These are phyloP conservation scores for Nothobranchius kuhntae DNA, from an alignment of 2,113 vertebrate species.

Conservation along the genomic window DNA sequence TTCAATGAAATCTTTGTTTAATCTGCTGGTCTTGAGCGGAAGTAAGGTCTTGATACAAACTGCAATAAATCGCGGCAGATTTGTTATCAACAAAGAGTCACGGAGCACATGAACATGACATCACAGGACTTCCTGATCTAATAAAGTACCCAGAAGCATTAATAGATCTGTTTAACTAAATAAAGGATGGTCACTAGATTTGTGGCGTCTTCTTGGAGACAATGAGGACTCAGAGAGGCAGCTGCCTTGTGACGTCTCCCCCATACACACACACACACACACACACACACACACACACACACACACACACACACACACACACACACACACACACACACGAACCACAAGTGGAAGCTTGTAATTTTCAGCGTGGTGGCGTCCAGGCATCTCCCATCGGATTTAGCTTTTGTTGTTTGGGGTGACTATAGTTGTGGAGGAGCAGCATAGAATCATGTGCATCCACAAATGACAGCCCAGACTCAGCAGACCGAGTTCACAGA, in stretches of 20 bases:
- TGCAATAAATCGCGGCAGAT: conserved; percentile 15
- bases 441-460: conserved; percentile 59
- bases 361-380: conserved; percentile 50
- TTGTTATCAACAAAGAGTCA: conserved; percentile 2
- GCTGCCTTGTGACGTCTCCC: conserved; percentile 37
- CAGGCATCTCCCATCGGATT: conserved; percentile 52
- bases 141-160: conserved; percentile 6
- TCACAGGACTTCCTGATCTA: conserved; percentile 48
- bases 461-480: conserved; percentile 66
- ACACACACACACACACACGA: conserved; percentile 17
- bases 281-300: conserved; percentile 4
- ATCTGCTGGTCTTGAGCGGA: not conserved
- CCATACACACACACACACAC: not conserved
- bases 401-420: conserved; percentile 48
- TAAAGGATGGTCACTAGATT: conserved; percentile 14
- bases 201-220: conserved; percentile 34
- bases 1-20: conserved; percentile 1
- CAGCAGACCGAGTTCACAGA: conserved; percentile 45
- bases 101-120: conserved; percentile 2
- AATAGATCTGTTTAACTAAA: conserved; percentile 36
- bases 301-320: too few species aligned
- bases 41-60: conserved; percentile 30
- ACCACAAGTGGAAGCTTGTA: conserved; percentile 64
- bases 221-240: conserved; percentile 8
- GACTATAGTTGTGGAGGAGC: conserved; percentile 46